Evolutionary conservation across 2,113 vertebrate genomes (phyloP).

Genomic region (Grammomys surdaster): DNA sequence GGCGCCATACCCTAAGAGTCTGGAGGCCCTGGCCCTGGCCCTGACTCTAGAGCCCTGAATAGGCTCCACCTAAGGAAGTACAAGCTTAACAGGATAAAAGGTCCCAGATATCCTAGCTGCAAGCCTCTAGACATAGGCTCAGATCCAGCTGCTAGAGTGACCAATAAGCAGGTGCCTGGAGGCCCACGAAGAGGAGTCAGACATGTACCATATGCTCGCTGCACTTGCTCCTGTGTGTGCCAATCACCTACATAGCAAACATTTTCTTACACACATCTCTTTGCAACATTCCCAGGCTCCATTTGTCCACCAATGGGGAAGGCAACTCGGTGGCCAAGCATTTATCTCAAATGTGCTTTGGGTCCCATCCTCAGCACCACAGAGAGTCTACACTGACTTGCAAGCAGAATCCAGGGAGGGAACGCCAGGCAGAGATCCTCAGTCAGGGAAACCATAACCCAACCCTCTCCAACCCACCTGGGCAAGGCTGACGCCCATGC

Average conservation of each 20-base stretch:
- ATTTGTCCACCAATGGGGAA: background rate
- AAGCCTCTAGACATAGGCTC: background rate
- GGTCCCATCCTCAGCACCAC: background rate
- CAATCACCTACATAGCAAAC: background rate
- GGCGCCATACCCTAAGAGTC: background rate
- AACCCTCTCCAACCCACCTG: background rate
- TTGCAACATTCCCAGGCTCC: background rate
- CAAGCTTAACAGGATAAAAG: background rate
- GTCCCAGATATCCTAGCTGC: fast-evolving
- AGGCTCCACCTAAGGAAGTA: fast-evolving
- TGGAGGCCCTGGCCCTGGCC: fast-evolving
- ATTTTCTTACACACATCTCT: background rate
- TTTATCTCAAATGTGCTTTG: background rate
- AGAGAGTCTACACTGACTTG: background rate
- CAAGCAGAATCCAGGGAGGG: background rate
- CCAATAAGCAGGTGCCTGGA: background rate
- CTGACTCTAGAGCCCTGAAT: background rate
- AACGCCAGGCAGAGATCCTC: fast-evolving
- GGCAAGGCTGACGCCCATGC: background rate
- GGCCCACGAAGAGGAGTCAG: background rate
- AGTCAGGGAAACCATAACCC: fast-evolving
- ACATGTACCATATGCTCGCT: fast-evolving
- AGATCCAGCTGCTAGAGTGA: background rate
- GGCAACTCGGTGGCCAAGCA: too few species aligned
- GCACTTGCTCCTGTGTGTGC: too few species aligned